A percentile compares a stretch with the other conserved stretches of the same genome.
phyloP scores from a whole-genome alignment of 2,888 invertebrate species.

The Stratiomys singularior region DNA sequence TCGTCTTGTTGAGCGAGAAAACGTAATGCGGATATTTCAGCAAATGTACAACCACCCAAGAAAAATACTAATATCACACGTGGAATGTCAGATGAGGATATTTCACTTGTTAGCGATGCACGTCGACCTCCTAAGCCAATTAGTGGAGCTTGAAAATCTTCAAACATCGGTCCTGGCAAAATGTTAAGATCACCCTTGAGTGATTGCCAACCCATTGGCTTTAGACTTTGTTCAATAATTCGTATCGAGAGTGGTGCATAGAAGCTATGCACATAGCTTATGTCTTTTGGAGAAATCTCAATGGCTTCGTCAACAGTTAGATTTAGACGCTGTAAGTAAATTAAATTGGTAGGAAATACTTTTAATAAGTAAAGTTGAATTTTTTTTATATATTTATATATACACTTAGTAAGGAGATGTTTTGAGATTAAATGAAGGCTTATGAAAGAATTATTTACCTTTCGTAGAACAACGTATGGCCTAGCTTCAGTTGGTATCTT shows the following conservation, averaged over 20 bases:
- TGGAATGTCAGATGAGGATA: conserved; percentile 65
- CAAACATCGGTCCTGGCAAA: conserved; percentile 82
- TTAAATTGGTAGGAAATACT: conserved; percentile 3
- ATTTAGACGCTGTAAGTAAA: conserved; percentile 72
- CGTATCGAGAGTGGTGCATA: conserved; percentile 94
- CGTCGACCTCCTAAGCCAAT: conserved; percentile 70
- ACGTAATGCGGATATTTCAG: conserved; percentile 85
- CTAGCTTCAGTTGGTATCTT: conserved; percentile 77
- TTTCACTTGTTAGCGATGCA: conserved; percentile 71
- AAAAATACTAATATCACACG: conserved; percentile 90
- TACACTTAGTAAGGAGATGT: neutral
- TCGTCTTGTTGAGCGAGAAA: conserved; percentile 81
- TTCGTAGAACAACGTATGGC: conserved; percentile 80
- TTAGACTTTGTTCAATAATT: conserved; percentile 82
- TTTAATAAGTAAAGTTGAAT: conserved; percentile 2
- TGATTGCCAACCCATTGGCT: conserved; percentile 79
- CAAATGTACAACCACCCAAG: conserved; percentile 96
- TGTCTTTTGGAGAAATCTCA: conserved; percentile 85
- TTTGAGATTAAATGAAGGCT: too few relatives aligned
- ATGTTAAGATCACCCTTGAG: conserved; percentile 85
- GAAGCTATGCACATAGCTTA: conserved; percentile 90
- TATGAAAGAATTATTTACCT: conserved; percentile 65
- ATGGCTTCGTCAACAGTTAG: conserved; percentile 89
- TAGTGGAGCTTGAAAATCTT: conserved; percentile 71
- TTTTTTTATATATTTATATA: neutral